Evolutionary conservation across 2,888 invertebrate genomes (phyloP), one percentile per base, ranked within the genome.

Genomic region (Timema cristinae): DNA sequence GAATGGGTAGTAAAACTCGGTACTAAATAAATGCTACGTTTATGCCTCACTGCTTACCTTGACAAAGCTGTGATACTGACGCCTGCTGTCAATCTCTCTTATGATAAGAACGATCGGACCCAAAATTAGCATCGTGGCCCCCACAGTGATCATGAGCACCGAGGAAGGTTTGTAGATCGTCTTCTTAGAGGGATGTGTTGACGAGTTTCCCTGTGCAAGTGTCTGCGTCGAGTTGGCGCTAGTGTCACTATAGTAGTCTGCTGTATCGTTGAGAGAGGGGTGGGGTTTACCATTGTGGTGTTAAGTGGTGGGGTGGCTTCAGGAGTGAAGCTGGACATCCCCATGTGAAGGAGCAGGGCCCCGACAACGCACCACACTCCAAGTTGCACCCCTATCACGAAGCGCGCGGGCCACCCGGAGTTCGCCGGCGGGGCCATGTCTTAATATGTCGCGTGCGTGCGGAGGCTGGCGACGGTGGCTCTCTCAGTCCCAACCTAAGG

Each of bases 351-450:
- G 49, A 74, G 71, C n/a, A 74, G 71, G 50, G 68, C 73, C 10
- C 74, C 74, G 4, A 74, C 74, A 6, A 71, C 66, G 47, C 74
- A 74, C 74, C 74, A 74, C 48, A 73, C 69, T 2, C 68, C 67
- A 51, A 74, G 68, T 66, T 74, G 74, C 59, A 74, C 70, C 49
- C 67, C 49, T 16, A 74, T 70, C 59, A 74, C 71, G 16, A 71
- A 49, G 15, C 71, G 69, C 11, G 71, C 73, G 6, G 73, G 61
- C 66, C 73, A 70, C 15, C 67, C 63, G 63, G 9, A 47, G 11
- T 54, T 11, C 54, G 4, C 32, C 32, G 32, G 32, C n/a, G 32
- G 32, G 32, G 32, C 32, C 32, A 32, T 32, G 32, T 32, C 32
- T 32, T 32, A 32, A 32, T 32, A n/a, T 32, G 32, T 32, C 32